Percentiles rank a stretch among this genome's conserved stretches.
Evolutionary conservation across 2,888 invertebrate genomes (phyloP).

Genomic region (Smittia aterrima): DNA sequence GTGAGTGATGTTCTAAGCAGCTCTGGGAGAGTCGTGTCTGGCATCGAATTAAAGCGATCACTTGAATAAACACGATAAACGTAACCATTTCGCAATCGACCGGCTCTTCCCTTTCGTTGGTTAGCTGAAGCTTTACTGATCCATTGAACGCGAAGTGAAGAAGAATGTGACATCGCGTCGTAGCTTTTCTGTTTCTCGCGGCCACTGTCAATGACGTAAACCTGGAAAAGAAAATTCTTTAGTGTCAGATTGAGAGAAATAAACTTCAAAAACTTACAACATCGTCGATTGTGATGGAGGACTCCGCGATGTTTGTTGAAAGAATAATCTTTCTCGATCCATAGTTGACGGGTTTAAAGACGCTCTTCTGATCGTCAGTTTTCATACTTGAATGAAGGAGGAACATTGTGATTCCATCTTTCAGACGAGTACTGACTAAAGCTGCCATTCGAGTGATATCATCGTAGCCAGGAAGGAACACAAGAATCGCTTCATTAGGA

Average conservation of each 20-base stretch:
- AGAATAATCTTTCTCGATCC: conserved; percentile 82
- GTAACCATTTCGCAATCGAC: conserved; percentile 72
- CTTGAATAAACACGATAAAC: conserved; percentile 81
- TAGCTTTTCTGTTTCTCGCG: conserved; percentile 89
- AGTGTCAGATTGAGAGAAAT: conserved; percentile 44
- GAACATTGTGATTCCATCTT: conserved; percentile 64
- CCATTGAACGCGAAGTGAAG: conserved; percentile 75
- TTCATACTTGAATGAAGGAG: conserved; percentile 91
- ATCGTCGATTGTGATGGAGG: conserved; percentile 92
- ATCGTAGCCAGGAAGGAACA: conserved; percentile 93
- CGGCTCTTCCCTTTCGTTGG: conserved; percentile 56
- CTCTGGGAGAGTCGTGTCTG: conserved; percentile 77
- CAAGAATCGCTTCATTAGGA: conserved; percentile 70
- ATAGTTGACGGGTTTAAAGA: conserved; percentile 65
- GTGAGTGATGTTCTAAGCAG: conserved; percentile 82
- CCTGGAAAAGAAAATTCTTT: conserved; percentile 55
- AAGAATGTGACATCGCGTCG: conserved; percentile 75
- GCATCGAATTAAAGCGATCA: conserved; percentile 65
- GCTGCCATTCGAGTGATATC: conserved; percentile 80
- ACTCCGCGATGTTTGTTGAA: conserved; percentile 91
- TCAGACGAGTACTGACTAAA: conserved; percentile 60
- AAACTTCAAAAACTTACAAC: conserved; percentile 78
- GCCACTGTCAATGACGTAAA: conserved; percentile 88
- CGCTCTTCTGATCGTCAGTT: conserved; percentile 73
- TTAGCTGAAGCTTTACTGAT: conserved; percentile 84